Base-by-base conservation (phyloP, 2,797 vertebrate genomes). In the Ctenosaura bakeri region DNA sequence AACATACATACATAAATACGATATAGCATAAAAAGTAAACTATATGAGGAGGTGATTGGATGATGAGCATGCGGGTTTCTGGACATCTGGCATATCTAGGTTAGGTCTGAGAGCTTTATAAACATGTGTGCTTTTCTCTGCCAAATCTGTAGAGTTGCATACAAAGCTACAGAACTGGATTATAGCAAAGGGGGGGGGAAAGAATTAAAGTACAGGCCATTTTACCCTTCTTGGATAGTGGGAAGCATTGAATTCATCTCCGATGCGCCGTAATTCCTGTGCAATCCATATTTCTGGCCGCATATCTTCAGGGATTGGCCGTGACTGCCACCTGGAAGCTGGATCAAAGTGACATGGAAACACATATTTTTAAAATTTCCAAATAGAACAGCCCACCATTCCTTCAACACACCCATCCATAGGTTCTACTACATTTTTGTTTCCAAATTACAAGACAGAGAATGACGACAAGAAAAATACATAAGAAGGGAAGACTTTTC, bases 181-280 rank as follows among this genome's bases (percentile, higher is more conserved):
- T 82, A 29, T 4, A 77, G 29, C 26, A 83, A 90, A 91, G 90
- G 92, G 32, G 32, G 26, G 26, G 26, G 29, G 32, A 83, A 79
- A 85, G 86, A 91, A 82, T 35, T 74, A 83, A 74, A 87, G 93
- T 89, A 90, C 22, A 46, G 22, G 56, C 90, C 90, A 86, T 97
- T 13, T 69, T 97, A 98, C 97, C 97, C 97, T 96, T 95, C 96
- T 96, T 0, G 96, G 96, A 95, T 94, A 96, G 88, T 95, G 96
- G 80, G 95, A 95, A 74, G 96, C 96, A 86, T 99, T 98, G 93
- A 97, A 99, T 18, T 99, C 98, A 3, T 99, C 99, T 6, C 98
- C 99, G 1, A 99, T 98, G 77, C 97, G 97, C 74, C 97, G 98
- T 92, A 99, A 97, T 92, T 98, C 98, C 90, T 94, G 98, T 7